These are phyloP conservation scores for Maniola hyperantus DNA, from an alignment of 2,888 invertebrate species.

Conservation along the genomic window DNA sequence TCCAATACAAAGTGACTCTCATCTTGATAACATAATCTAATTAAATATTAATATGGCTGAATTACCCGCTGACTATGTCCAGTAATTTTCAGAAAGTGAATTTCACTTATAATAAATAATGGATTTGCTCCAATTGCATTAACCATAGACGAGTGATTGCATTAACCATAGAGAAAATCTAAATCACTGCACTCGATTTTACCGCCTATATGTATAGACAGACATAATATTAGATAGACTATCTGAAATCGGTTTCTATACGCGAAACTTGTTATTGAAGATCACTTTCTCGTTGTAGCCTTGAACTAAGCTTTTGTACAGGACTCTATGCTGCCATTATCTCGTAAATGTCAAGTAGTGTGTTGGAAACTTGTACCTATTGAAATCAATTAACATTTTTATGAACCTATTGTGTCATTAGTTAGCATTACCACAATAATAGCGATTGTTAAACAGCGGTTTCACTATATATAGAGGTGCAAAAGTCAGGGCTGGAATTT, in stretches of 20 bases:
- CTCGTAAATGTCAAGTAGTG: neutral
- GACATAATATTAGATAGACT: constrained; percentile 17
- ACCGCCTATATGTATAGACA: constrained; percentile 23
- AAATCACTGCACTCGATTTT: constrained; percentile 29
- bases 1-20: too few species aligned
- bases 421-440: neutral
- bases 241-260: constrained; percentile 39
- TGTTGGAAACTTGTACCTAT: neutral
- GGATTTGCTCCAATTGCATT: constrained; percentile 29
- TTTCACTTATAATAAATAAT: constrained; percentile 15
- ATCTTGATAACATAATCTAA: too few species aligned
- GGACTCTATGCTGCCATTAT: neutral
- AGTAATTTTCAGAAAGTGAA: constrained; percentile 9
- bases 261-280: constrained; percentile 39
- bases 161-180: constrained; percentile 28
- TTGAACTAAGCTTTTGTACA: constrained; percentile 11
- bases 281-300: constrained; percentile 27
- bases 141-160: constrained; percentile 25
- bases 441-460: neutral
- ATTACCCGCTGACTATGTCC: neutral
- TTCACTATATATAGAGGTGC: neutral
- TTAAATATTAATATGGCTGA: too few species aligned
- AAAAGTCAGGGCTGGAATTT: too few species aligned
- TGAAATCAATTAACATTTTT: neutral
- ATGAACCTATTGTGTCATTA: neutral